Evolutionary conservation across 2,888 invertebrate genomes (phyloP), one percentile per base, ranked within the genome.

Genomic region (Corbicula japonica): DNA sequence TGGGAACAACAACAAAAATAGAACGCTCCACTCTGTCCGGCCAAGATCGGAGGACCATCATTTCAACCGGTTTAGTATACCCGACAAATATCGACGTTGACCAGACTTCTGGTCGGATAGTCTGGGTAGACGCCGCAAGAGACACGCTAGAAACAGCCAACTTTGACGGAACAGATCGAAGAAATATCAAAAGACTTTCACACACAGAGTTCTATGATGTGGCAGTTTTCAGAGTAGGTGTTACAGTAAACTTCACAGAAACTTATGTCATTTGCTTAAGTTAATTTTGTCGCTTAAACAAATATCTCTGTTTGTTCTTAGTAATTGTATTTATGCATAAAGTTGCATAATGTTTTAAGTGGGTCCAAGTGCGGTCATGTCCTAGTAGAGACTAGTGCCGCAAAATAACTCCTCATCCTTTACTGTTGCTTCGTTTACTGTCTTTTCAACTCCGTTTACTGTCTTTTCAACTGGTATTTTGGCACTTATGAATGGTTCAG

Each of bases 121-220:
- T 62, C 21, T 76, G 62, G 62, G 63, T 70, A 30, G 76, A 76
- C 41, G 18, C 56, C n/a, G 46, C n/a, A 30, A 61, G 76, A 15
- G 70, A 70, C 50, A 70, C 76, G 0, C 28, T 76, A 8, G 76
- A 76, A 34, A 30, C 60, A 8, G 58, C 65, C 0, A 26, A 73
- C 38, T 65, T 65, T 12, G 32, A 63, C 18, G 73, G 73, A n/a
- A 46, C 41, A 12, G 35, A 58, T 10, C 61, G 73, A 18, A 8
- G 41, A 65, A 44, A 65, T 4, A 56, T 73, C 21, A 54, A 44
- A 23, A n/a, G 73, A 48, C 3, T 66, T 21, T 46, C 65, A 0
- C 56, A 73, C 50, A 28, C 65, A 3, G 12, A 10, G 2, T 73
- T 73, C 26, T 73, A 56, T 54, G 72, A 72, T 34, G 38, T 72